Evolutionary conservation across 2,113 vertebrate genomes (phyloP), one percentile per base, ranked within the genome.

Genomic region (Heterotilapia buettikoferi): DNA sequence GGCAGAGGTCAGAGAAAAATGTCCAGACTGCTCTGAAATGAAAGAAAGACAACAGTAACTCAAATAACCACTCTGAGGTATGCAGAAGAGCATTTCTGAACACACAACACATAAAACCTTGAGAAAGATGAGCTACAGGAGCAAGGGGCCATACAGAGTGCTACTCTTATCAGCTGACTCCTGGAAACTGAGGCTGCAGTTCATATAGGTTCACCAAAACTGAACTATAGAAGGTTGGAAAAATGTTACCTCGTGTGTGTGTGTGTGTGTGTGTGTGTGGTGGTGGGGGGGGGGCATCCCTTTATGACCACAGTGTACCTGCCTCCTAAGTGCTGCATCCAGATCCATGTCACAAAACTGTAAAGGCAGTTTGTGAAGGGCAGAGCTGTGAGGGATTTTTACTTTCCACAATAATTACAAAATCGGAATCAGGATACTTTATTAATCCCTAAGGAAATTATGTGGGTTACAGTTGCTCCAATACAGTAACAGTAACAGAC

Each of bases 151-250:
- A 0, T 24, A 3, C n/a, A 21, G n/a, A 24, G 66, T 9, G 33
- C 66, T 9, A 21, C 11, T 71, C 7, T 12, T 43, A 9, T 71
- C 66, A 71, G 66, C 36, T 71, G 21, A 71, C 7, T 14, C 36
- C 36, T 21, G n/a, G 66, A 43, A 71, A 71, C 7, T 71, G 63
- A 71, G n/a, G 36, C 63, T 71, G n/a, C 36, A 71, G n/a, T 6
- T 71, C 5, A 66, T 19, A 6, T 6, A 1, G 59, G 59, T 9
- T 63, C 59, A 63, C 59, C 29, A 63, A 63, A 11, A 2, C 12
- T 4, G 33, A 13, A 66, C 10, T 0, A 1, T 19, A 33, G 16
- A 10, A 0, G 29, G 29, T 19, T 33, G 16, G 57, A 61, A 10
- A 61, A 3, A 33, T 61, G 29, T 33, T 19, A 61, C 16, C 9